Conservation (phyloP, 2,113 vertebrate species). For the Albula goreensis region DNA sequence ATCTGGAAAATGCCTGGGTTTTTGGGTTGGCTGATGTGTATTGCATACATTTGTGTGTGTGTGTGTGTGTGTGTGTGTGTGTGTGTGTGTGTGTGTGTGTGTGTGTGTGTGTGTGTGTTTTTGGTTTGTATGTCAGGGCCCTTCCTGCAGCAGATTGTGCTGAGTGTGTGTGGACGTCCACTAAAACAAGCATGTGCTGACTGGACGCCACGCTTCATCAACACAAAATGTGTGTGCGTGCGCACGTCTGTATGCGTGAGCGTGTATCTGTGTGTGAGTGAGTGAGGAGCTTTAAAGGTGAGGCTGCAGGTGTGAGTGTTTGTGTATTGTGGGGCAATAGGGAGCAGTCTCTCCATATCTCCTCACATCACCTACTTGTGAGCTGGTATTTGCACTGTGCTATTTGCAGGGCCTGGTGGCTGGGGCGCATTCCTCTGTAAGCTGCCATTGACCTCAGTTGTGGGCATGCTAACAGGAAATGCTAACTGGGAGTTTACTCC, state of each 20-base stretch:
- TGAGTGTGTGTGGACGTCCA: not conserved
- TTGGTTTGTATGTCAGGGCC: not conserved
- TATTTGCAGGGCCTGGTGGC: not conserved
- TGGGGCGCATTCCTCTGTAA: not conserved
- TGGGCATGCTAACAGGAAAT: not conserved
- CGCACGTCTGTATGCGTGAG: not conserved
- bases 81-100: too few species aligned
- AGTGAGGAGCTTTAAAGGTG: not conserved
- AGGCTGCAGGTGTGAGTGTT: not conserved
- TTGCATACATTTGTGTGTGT: too few species aligned
- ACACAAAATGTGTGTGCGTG: not conserved
- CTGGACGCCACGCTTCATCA: not conserved
- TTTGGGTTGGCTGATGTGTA: too few species aligned
- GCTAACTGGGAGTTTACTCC: constrained; percentile 43
- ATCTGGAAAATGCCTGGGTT: too few species aligned
- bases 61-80: too few species aligned
- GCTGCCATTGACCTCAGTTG: not conserved
- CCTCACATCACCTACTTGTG: not conserved
- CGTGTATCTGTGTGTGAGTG: not conserved
- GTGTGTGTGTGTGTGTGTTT: too few species aligned
- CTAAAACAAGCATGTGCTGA: not conserved
- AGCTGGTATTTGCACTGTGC: not conserved
- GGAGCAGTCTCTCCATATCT: not conserved
- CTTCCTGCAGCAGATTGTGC: not conserved
- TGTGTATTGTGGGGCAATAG: not conserved